These are phyloP conservation scores for Alcis repandata DNA, from an alignment of 2,888 invertebrate genomes.

Conservation along the genomic window DNA sequence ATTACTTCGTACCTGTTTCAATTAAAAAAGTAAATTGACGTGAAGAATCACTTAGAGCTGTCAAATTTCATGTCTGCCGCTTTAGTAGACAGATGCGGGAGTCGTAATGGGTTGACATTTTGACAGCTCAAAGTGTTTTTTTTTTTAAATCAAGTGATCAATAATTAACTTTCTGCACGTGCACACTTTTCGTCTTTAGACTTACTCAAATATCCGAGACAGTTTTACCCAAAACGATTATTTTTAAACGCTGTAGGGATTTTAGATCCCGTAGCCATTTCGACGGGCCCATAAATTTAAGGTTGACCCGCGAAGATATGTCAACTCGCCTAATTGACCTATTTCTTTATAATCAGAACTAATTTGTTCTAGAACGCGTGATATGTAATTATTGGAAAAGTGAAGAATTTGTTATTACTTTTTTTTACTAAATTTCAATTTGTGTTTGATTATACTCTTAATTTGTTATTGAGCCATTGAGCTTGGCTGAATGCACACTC, in stretches of 20 bases:
- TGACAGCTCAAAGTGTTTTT: neutral
- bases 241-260: slow-evolving; percentile 44
- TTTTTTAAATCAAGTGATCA: too few relatives aligned
- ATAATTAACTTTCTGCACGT: neutral
- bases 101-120: neutral
- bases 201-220: slow-evolving; percentile 18
- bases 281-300: slow-evolving; percentile 29
- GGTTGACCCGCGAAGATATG: slow-evolving; percentile 58
- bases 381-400: slow-evolving; percentile 79
- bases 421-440: slow-evolving; percentile 57
- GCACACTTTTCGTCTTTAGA: neutral
- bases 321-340: slow-evolving; percentile 74
- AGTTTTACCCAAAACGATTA: slow-evolving; percentile 44
- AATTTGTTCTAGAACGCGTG: slow-evolving; percentile 69
- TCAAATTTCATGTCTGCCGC: neutral
- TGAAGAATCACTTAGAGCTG: neutral
- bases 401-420: slow-evolving; percentile 64
- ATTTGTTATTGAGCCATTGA: slow-evolving; percentile 7
- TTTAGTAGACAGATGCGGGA: neutral
- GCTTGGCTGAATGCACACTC: slow-evolving; percentile 16
- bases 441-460: slow-evolving; percentile 69
- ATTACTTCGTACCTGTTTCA: neutral
- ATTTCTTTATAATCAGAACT: slow-evolving; percentile 65
- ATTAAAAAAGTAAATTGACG: neutral
- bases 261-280: slow-evolving; percentile 4